Evolutionary conservation across 2,888 invertebrate genomes (phyloP).

Genomic region (Trichopoda pennipes): DNA sequence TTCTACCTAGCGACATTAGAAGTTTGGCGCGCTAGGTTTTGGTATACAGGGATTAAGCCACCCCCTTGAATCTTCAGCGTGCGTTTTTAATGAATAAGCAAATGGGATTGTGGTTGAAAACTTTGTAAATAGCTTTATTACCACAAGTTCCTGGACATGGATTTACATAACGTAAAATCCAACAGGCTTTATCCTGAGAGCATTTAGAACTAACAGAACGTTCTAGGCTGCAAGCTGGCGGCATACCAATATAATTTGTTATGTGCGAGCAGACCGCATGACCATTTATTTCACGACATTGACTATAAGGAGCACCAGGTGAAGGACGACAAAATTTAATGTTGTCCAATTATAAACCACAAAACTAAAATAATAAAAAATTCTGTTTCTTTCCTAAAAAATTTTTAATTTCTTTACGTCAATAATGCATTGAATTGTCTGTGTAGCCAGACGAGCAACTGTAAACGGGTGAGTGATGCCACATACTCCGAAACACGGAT

Average conservation of each 20-base stretch:
- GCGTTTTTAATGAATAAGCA: slow-evolving; percentile 84
- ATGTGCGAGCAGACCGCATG: slow-evolving; percentile 91
- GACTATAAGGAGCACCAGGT: slow-evolving; percentile 89
- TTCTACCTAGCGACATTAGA: slow-evolving; percentile 89
- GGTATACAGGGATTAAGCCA: slow-evolving; percentile 90
- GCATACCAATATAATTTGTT: slow-evolving; percentile 87
- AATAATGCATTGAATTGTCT: slow-evolving; percentile 87
- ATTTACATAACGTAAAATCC: slow-evolving; percentile 87
- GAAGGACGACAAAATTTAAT: slow-evolving; percentile 86
- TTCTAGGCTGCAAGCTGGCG: slow-evolving; percentile 89
- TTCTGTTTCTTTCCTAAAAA: slow-evolving; percentile 70
- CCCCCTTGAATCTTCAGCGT: too few relatives aligned
- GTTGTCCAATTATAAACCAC: slow-evolving; percentile 73
- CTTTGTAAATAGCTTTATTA: slow-evolving; percentile 87
- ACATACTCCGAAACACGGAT: slow-evolving; percentile 92
- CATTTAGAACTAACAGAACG: slow-evolving; percentile 90
- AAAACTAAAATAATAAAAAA: slow-evolving; percentile 50
- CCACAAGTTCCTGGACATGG: slow-evolving; percentile 90
- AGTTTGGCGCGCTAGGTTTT: slow-evolving; percentile 92
- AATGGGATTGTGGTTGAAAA: slow-evolving; percentile 89
- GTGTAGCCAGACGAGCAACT: slow-evolving; percentile 89
- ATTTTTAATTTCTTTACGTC: slow-evolving; percentile 82
- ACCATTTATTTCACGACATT: slow-evolving; percentile 86
- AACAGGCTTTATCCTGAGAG: slow-evolving; percentile 87
- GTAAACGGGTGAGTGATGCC: slow-evolving; percentile 92